Percentiles rank a stretch among this genome's conserved stretches.
Conservation (phyloP, 2,888 invertebrate species). For the Sinodicranocentrus sp. region DNA sequence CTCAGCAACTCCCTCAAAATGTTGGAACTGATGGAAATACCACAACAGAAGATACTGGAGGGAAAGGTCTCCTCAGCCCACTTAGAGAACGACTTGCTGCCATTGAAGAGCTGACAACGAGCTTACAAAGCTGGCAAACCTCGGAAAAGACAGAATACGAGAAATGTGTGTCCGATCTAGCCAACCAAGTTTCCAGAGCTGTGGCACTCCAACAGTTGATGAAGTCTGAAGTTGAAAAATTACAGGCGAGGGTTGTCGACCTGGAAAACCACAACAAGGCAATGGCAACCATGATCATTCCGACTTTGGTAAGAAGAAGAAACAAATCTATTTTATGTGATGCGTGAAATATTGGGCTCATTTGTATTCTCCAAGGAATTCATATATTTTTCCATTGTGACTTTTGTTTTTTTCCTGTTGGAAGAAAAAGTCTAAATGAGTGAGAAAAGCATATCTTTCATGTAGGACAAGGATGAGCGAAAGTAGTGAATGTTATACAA, state of each 20-base stretch:
- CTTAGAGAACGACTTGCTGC: constrained; percentile 71
- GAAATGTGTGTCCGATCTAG: constrained; percentile 72
- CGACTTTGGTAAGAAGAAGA: constrained; percentile 73
- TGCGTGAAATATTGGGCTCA: constrained; percentile 39
- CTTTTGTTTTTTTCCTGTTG: background rate
- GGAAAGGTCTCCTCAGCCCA: constrained; percentile 71
- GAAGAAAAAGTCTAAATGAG: constrained; percentile 13
- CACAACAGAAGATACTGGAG: constrained; percentile 31
- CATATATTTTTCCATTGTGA: background rate
- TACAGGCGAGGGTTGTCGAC: constrained; percentile 72
- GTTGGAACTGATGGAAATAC: constrained; percentile 23
- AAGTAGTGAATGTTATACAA: too few species aligned
- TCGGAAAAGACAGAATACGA: constrained; percentile 73
- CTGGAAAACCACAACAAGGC: constrained; percentile 76
- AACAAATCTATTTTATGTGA: background rate
- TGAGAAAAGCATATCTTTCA: background rate
- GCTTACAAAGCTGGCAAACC: constrained; percentile 68
- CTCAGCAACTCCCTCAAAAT: background rate
- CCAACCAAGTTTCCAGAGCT: constrained; percentile 73
- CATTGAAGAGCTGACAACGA: constrained; percentile 73
- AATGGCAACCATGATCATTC: constrained; percentile 76
- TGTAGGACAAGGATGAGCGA: too few species aligned
- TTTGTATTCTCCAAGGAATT: constrained; percentile 42
- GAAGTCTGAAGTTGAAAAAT: constrained; percentile 74
- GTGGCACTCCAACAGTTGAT: constrained; percentile 73